Base-by-base conservation (phyloP, 2,113 vertebrate genomes). In the Leiothrix lutea region DNA sequence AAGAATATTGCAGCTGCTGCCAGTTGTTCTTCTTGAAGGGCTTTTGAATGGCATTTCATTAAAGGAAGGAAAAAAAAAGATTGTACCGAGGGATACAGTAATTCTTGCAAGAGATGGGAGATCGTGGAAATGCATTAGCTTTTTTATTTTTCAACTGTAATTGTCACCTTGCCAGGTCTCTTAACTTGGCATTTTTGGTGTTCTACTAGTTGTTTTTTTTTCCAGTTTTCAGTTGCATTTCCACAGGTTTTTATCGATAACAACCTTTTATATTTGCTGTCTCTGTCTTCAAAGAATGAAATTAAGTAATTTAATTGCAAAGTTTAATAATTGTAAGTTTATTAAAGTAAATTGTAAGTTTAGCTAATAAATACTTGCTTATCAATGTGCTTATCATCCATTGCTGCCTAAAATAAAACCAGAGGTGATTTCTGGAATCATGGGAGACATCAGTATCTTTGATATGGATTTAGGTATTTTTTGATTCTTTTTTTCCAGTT, bases 21-120 rank as follows among this genome's bases (percentile, higher is more conserved):
- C 42, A 92, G 48, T 95, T 96, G 72, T 96, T 95, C 80, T 81
- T 66, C 82, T 93, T 75, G 61, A 95, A 95, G 92, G 56, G 84
- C 42, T 84, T 86, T 95, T 86, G 56, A 96, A 95, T 95, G 84
- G 62, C 58, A 73, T 95, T 80, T 91, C 29, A 94, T 88, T 96
- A 75, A 70, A 81, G 71, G 65, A 50, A 72, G 74, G 42, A 78
- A 40, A 51, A 48, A 48, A 93, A 48, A 50, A 71, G 21, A 66
- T 92, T 94, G 23, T 73, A 84, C 61, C 4, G 54, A 21, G 65
- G 38, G 44, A 62, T 75, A 67, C 5, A 74, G 40, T 80, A 80
- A 74, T 90, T 87, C 72, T 64, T 91, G 19, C 36, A 80, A 91
- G 69, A 77, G 48, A 96, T 69, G 19, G 23, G 38, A 94, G 82